Conservation (phyloP, 2,113 vertebrate species). For the Zosterops hypoxanthus region DNA sequence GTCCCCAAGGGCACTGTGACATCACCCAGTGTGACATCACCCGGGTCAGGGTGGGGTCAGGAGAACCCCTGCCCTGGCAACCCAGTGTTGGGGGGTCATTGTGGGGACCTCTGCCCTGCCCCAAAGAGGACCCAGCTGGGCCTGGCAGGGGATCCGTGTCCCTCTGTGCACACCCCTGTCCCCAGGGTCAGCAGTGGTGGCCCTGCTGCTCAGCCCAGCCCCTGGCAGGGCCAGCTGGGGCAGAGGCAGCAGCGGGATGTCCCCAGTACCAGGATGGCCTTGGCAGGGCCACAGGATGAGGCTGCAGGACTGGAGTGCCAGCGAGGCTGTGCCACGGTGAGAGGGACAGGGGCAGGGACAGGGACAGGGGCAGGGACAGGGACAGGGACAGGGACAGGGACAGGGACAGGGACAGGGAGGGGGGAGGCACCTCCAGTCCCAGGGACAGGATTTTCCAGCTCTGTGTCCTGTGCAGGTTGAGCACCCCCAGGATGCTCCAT, state of each 20-base stretch:
- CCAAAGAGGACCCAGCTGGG: not conserved
- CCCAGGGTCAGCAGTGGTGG: not conserved
- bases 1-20: not conserved
- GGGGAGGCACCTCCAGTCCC: not conserved
- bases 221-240: not conserved
- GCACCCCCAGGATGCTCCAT: not conserved
- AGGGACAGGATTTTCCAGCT: not conserved
- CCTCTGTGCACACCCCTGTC: not conserved
- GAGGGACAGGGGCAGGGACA: not conserved
- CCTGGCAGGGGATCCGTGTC: not conserved
- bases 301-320: not conserved
- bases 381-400: not conserved
- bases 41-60: fast-evolving
- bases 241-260: not conserved
- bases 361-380: not conserved
- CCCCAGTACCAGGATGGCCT: not conserved
- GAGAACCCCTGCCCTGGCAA: not conserved
- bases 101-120: not conserved
- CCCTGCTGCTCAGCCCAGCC: not conserved
- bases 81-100: not conserved
- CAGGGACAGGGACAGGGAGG: not conserved
- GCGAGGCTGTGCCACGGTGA: not conserved
- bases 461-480: not conserved
- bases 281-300: not conserved
- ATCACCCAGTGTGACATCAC: not conserved